Evolutionary conservation across 2,113 vertebrate genomes (phyloP), one percentile per base, ranked within the genome.

Genomic region (Nesogale talazaci): DNA sequence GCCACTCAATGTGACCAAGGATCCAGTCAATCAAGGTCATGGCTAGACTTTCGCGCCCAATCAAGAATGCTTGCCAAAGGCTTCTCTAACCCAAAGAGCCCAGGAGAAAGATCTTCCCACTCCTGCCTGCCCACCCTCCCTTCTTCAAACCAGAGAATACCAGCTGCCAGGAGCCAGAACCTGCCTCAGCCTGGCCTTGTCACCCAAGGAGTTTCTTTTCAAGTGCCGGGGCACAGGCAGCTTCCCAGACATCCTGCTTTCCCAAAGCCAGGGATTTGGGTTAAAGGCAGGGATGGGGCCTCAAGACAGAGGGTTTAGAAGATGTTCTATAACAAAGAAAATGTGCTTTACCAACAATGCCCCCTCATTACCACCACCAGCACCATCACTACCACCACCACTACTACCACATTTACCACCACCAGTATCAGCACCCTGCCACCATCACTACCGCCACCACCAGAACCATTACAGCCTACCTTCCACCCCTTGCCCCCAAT

Each of bases 221-320:
- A 85, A n/a, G 46, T 83, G 1, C 79, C 31, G 88, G 70, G 89
- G 23, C 27, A 16, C 89, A 91, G 96, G 84, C 69, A 85, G 88
- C 74, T 74, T 42, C 42, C 31, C 42, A 38, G 19, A 80, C 36
- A 34, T 78, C 92, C 94, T 96, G 65, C 86, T 92, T 74, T 59
- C 83, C 83, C 52, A 65, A n/a, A 91, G 83, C 91, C 77, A 36
- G 2, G 88, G 56, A 34, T 63, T 83, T 65, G 84, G 20, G 5
- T 46, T 5, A 46, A 10, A 10, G 57, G 20, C 57, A 89, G 75
- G 42, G 94, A 38, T 36, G 2, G 34, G 31, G 72, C 38, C 80
- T 88, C 77, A 36, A 84, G 34, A 67, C 86, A 90, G 75, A 27
- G 88, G 67, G 92, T 96, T 93, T 59, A 63, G 25, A 14, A 88